Evolutionary conservation across 1,140 invertebrate genomes (phyloP).

Genomic region (Drosophila varians): DNA sequence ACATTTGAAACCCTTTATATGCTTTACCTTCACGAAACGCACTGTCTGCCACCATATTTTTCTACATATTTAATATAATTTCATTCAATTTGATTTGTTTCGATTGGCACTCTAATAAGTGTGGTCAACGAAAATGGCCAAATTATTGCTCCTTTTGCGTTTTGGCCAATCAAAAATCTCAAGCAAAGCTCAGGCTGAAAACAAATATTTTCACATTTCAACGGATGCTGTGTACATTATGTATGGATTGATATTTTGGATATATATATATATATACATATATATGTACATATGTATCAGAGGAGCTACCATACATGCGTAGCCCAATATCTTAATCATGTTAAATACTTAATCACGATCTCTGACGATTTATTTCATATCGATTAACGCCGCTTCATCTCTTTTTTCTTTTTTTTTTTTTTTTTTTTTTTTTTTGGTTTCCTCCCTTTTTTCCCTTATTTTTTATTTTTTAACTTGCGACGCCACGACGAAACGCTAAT

Average conservation of each 20-base stretch:
- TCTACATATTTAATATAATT: constrained; percentile 1
- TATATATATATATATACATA: constrained; percentile 20
- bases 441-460: constrained; percentile 8
- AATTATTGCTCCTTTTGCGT: constrained; percentile 15
- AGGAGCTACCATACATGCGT: constrained; percentile 57
- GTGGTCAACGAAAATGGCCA: constrained; percentile 15
- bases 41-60: neutral
- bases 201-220: neutral
- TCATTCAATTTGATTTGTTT: constrained; percentile 21
- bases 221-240: constrained; percentile 2
- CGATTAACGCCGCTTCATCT: constrained; percentile 49
- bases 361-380: constrained; percentile 65
- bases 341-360: constrained; percentile 69
- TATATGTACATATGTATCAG: constrained; percentile 16
- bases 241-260: neutral
- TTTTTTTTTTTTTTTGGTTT: constrained; percentile 3
- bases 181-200: neutral
- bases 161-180: constrained; percentile 28
- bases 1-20: no score
- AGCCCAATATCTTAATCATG: constrained; percentile 69
- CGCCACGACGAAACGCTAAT: constrained; percentile 51
- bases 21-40: neutral
- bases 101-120: constrained; percentile 46
- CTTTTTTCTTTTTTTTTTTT: constrained; percentile 15
- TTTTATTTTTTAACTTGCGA: constrained; percentile 23